Evolutionary conservation across 1,140 invertebrate species (phyloP).

Genomic region (Drosophila littoralis): DNA sequence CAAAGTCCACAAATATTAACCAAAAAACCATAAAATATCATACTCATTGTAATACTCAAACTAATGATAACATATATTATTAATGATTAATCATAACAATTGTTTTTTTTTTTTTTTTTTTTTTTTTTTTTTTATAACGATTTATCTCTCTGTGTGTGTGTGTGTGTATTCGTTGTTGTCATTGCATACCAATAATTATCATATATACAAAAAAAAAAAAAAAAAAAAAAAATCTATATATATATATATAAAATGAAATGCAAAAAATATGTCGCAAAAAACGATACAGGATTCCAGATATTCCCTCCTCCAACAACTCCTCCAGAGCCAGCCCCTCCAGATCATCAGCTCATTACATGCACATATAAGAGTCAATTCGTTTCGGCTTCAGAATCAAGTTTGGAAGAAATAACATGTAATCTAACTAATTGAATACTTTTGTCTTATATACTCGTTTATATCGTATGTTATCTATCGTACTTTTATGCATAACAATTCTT

Average conservation of each 20-base stretch:
- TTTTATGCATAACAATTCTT: conserved; percentile 35
- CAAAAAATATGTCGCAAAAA: not conserved
- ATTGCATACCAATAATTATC: conserved; percentile 72
- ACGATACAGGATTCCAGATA: conserved; percentile 89
- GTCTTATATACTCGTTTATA: conserved; percentile 72
- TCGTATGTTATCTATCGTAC: conserved; percentile 43
- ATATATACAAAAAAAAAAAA: conserved; percentile 35
- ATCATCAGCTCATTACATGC: conserved; percentile 87
- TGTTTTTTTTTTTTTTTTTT: conserved; percentile 74
- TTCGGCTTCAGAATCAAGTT: conserved; percentile 88
- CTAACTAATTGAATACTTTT: conserved; percentile 78
- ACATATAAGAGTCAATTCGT: conserved; percentile 85
- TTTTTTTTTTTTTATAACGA: no score
- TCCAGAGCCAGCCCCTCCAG: conserved; percentile 92
- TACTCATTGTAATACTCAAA: conserved; percentile 38
- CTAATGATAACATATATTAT: conserved; percentile 67
- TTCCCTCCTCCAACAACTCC: conserved; percentile 92
- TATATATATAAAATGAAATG: no score
- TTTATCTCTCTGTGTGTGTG: conserved; percentile 70
- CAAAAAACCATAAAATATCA: conserved; percentile 11
- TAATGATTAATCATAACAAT: conserved; percentile 77
- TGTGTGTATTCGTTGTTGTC: conserved; percentile 81
- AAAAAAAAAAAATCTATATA: no score
- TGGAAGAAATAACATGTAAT: conserved; percentile 88
- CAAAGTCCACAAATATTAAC: conserved; percentile 8